phyloP scores from a whole-genome alignment of 64 coral and sea anemone genomes.

The Dendrophyllia cribrosa region DNA sequence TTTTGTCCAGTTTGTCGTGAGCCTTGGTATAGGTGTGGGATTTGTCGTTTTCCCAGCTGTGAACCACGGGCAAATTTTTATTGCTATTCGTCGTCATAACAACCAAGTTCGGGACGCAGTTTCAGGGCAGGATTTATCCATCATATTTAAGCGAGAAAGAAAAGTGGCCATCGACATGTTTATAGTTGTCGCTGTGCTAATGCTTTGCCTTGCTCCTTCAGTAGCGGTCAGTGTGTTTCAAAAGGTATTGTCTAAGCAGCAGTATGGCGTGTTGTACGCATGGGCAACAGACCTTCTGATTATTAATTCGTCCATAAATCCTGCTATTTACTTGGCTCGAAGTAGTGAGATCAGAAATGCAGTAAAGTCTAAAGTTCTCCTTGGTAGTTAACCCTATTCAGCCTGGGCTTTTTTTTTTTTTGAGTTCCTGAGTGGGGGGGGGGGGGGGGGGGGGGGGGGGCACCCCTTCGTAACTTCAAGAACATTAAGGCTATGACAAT shows the following conservation, averaged over 20 bases:
- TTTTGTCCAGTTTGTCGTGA: neutral
- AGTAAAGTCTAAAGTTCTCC: neutral
- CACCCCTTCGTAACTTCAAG: too few species aligned
- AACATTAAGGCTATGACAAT: too few species aligned
- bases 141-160: neutral
- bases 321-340: neutral
- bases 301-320: neutral
- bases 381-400: too few species aligned
- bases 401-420: too few species aligned
- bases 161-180: slow-evolving; percentile 1
- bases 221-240: neutral
- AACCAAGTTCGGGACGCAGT: neutral
- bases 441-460: too few species aligned
- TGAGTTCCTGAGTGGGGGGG: too few species aligned
- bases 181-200: neutral
- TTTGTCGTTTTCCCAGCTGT: neutral
- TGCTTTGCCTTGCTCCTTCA: neutral
- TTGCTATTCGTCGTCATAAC: slow-evolving; percentile 1
- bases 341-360: neutral
- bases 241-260: neutral
- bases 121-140: neutral
- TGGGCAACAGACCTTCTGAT: neutral
- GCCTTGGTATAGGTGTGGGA: neutral
- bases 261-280: neutral
- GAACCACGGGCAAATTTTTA: neutral